Conservation (phyloP, 1,140 invertebrate species). For the Lycorma delicatula region DNA sequence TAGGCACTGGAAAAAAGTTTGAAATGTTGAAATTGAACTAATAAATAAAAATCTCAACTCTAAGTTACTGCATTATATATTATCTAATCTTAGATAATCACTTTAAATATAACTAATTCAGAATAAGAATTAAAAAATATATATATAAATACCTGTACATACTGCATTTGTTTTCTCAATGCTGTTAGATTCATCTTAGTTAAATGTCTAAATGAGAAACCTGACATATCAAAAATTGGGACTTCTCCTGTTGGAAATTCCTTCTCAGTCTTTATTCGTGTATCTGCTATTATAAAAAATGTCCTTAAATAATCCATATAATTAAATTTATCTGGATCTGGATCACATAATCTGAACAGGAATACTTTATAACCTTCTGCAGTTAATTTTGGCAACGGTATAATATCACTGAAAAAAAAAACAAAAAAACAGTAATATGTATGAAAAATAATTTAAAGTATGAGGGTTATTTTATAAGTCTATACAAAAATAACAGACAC, state of each 20-base stretch:
- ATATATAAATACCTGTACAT: constrained; percentile 29
- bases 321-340: constrained; percentile 50
- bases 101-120: too few species aligned
- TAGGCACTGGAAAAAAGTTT: too few species aligned
- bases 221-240: constrained; percentile 30
- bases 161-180: constrained; percentile 29
- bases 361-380: constrained; percentile 50
- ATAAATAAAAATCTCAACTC: too few species aligned
- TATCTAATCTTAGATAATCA: too few species aligned
- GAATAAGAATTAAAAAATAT: too few species aligned
- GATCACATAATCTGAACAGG: constrained; percentile 46
- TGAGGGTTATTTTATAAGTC: background rate
- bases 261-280: constrained; percentile 23
- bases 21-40: too few species aligned
- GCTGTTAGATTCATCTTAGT: constrained; percentile 21
- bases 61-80: too few species aligned
- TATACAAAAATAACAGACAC: background rate
- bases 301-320: constrained; percentile 27
- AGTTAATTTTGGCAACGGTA: constrained; percentile 40
- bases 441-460: background rate
- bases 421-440: background rate
- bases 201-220: constrained; percentile 26
- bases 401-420: constrained; percentile 23
- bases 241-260: constrained; percentile 27
- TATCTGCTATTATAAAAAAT: constrained; percentile 29